phyloP scores from a whole-genome alignment of 2,797 vertebrate genomes.

The Mus minutoides region DNA sequence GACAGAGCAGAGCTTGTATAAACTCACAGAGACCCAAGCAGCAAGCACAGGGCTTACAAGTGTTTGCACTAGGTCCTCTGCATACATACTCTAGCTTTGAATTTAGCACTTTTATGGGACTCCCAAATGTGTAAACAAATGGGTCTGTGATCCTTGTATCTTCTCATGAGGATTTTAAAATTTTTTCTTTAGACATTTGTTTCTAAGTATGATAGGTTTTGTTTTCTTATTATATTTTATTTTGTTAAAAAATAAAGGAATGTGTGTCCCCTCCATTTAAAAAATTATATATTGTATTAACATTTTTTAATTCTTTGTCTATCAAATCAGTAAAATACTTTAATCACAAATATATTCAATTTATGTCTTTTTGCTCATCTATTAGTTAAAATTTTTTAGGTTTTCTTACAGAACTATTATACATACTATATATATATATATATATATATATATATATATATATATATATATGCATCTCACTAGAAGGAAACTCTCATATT shows the following conservation, averaged over 20 bases:
- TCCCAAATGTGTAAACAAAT: not conserved
- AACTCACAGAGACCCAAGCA: not conserved
- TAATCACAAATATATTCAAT: not conserved
- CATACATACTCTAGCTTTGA: not conserved
- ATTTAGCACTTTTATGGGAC: not conserved
- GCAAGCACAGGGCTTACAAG: not conserved
- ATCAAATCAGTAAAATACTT: not conserved
- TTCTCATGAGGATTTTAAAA: not conserved
- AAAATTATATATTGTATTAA: not conserved
- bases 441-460: not conserved
- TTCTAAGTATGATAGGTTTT: not conserved
- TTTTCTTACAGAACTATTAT: not conserved
- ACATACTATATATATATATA: not conserved
- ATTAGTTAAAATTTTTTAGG: not conserved
- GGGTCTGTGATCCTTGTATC: not conserved
- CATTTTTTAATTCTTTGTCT: not conserved
- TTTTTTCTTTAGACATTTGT: not conserved
- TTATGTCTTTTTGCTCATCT: not conserved
- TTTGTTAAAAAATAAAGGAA: not conserved
- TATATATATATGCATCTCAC: not conserved
- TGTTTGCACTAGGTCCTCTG: not conserved
- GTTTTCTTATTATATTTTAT: not conserved
- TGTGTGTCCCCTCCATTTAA: not conserved
- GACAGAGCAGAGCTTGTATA: not conserved
- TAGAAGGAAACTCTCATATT: not conserved